These are phyloP conservation scores for Riptortus pedestris DNA, from an alignment of 1,140 invertebrate species.

Conservation along the genomic window DNA sequence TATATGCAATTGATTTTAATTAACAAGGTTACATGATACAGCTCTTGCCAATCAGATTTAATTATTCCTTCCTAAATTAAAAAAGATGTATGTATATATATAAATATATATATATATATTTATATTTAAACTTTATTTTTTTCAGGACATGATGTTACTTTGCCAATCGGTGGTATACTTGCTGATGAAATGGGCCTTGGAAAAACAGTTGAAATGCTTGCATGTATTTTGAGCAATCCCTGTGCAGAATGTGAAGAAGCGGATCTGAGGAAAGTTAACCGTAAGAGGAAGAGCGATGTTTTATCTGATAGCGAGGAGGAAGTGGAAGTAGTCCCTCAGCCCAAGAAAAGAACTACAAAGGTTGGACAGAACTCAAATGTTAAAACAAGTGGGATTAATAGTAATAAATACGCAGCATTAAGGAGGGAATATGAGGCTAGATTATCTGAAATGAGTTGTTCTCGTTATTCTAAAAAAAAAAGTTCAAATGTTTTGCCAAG, in stretches of 20 bases:
- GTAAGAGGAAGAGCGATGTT: conserved; percentile 27
- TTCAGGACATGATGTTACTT: conserved; percentile 24
- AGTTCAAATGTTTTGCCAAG: neutral
- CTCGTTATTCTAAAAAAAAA: neutral
- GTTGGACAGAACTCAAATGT: neutral
- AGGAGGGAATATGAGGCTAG: neutral
- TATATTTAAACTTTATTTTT: neutral
- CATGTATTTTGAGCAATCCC: conserved; percentile 52
- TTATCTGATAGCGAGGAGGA: conserved; percentile 4
- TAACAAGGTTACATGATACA: too few species aligned
- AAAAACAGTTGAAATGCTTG: conserved; percentile 68
- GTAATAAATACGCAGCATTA: conserved; percentile 7
- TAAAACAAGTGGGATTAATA: neutral
- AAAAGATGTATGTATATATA: too few species aligned
- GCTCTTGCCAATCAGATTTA: too few species aligned
- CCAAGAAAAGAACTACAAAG: neutral
- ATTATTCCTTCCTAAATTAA: too few species aligned
- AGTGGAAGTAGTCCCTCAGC: neutral
- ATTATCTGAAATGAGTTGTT: neutral
- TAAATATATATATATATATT: neutral
- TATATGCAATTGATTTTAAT: too few species aligned
- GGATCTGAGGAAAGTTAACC: neutral
- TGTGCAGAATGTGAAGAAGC: conserved; percentile 7
- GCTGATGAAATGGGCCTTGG: conserved; percentile 79
- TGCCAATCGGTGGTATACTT: conserved; percentile 59